These are phyloP conservation scores for Acanthiza pusilla DNA, from an alignment of 2,797 vertebrate species.

Conservation along the genomic window DNA sequence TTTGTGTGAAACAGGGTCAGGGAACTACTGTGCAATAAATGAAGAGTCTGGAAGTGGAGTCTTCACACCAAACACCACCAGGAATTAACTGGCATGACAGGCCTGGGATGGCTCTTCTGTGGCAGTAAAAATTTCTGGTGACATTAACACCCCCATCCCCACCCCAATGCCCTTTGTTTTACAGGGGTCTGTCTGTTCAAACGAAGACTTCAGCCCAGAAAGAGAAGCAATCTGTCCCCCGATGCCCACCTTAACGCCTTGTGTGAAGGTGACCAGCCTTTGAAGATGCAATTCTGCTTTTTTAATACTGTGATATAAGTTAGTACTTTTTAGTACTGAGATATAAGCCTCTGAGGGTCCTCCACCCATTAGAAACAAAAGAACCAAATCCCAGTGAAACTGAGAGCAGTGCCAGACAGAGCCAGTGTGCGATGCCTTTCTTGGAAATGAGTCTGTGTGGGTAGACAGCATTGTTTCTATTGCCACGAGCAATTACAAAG, in stretches of 20 bases:
- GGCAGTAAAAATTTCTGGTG: rapidly evolving
- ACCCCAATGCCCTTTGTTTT: too few species aligned
- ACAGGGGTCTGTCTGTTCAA: neutral
- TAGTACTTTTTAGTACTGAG: neutral
- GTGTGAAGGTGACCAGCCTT: neutral
- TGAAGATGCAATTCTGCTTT: neutral
- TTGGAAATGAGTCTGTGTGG: neutral
- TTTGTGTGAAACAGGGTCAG: rapidly evolving
- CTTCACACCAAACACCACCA: neutral
- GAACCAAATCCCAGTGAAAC: neutral
- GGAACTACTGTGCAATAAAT: neutral
- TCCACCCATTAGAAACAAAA: neutral
- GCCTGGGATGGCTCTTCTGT: neutral
- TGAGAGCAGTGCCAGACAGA: rapidly evolving
- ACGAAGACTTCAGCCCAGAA: neutral
- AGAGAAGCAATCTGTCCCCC: neutral
- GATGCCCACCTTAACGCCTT: neutral
- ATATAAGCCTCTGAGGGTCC: neutral
- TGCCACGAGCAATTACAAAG: neutral
- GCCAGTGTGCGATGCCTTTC: neutral
- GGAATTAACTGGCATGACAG: rapidly evolving
- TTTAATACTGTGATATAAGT: neutral
- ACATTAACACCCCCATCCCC: rapidly evolving
- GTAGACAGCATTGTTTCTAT: neutral
- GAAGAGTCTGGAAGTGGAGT: neutral